Evolutionary conservation across 1,140 invertebrate species (phyloP), one percentile per base, ranked within the genome.

Genomic region (Procambarus virginalis): DNA sequence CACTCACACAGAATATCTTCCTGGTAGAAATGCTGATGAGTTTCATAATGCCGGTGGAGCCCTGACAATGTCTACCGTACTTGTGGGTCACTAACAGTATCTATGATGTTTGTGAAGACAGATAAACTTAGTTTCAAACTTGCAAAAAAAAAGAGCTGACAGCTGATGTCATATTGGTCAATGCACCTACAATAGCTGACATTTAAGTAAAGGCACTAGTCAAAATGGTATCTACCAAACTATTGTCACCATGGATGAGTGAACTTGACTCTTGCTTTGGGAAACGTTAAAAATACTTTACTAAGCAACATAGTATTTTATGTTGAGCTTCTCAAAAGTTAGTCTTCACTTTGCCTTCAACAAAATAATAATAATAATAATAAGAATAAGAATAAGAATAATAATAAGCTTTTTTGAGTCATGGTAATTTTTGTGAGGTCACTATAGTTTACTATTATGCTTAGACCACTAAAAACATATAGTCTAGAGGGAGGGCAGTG

Each of bases 261-360:
- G 22, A 10, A 73, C 60, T 14, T 68, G 20, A 68, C 22, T 73
- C 68, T 73, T 73, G 22, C 68, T 73, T 34, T 73, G 0, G n/a
- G n/a, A 73, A 20, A 73, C 34, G 10, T n/a, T 73, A 73, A 73
- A 20, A 73, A 73, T 73, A 22, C 68, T 73, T 73, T 73, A 73
- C 68, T 22, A 34, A 73, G n/a, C n/a, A 73, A 10, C 68, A 73
- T 5, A 73, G 68, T 73, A 34, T 64, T 73, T 73, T 73, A 73
- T 34, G 10, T 73, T 73, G n/a, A 73, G 68, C 68, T 73, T 73
- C 34, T 73, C 17, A 73, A 73, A 34, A 73, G 68, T 73, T 73
- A 73, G 68, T 73, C 68, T 73, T 34, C 68, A 73, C 68, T 34
- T 73, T 73, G 10, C 68, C 68, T 73, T 73, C 68, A 73, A 73